Evolutionary conservation across 2,888 invertebrate species (phyloP).

Genomic region (Anoncus sp.): DNA sequence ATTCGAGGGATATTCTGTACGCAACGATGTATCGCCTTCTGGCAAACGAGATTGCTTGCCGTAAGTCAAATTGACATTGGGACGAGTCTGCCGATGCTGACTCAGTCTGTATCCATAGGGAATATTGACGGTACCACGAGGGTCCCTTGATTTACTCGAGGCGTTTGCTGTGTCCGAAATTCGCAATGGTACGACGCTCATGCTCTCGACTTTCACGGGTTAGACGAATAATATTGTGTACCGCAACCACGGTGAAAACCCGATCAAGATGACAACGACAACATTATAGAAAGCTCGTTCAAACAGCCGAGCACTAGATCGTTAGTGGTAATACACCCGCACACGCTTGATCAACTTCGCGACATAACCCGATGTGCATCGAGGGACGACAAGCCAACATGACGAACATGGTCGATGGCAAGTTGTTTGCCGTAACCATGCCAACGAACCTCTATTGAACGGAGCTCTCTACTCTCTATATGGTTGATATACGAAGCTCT

Average conservation of each 20-base stretch:
- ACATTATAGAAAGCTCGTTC: slow-evolving; percentile 57
- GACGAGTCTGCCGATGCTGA: slow-evolving; percentile 58
- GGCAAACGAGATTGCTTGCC: slow-evolving; percentile 20
- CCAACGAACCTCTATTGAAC: slow-evolving; percentile 60
- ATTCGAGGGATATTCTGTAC: slow-evolving; percentile 2
- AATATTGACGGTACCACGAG: slow-evolving; percentile 71
- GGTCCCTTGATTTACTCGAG: slow-evolving; percentile 64
- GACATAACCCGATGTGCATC: slow-evolving; percentile 46
- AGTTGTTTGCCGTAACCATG: slow-evolving; percentile 67
- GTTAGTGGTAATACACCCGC: slow-evolving; percentile 36
- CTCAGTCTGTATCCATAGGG: slow-evolving; percentile 71
- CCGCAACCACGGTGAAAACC: slow-evolving; percentile 39
- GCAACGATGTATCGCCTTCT: slow-evolving; percentile 2
- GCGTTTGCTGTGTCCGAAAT: slow-evolving; percentile 60
- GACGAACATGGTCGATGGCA: slow-evolving; percentile 64
- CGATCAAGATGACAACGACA: slow-evolving; percentile 54
- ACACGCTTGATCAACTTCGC: slow-evolving; percentile 46
- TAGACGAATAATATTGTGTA: slow-evolving; percentile 21
- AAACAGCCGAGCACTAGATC: slow-evolving; percentile 40
- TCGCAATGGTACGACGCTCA: slow-evolving; percentile 64
- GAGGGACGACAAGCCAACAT: slow-evolving; percentile 51
- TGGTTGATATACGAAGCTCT: not conserved
- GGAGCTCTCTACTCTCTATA: slow-evolving; percentile 12
- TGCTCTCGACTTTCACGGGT: slow-evolving; percentile 32
- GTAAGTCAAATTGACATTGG: slow-evolving; percentile 25